These are phyloP conservation scores for Tolypeutes matacus DNA, from an alignment of 2,797 vertebrate species.

Conservation along the genomic window DNA sequence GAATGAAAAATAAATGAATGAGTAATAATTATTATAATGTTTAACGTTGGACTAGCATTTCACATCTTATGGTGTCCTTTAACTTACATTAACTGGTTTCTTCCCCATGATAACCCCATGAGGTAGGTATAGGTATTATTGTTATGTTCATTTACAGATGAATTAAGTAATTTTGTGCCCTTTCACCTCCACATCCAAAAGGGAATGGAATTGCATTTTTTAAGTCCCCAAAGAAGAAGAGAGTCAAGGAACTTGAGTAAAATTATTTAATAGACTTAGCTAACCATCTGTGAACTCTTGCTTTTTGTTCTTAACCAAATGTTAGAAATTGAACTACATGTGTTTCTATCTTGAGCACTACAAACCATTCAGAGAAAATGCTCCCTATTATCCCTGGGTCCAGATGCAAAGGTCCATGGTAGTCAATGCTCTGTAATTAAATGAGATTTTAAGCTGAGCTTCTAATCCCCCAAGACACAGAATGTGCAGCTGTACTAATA, in stretches of 20 bases:
- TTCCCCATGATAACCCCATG: not conserved
- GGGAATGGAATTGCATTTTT: constrained; percentile 38
- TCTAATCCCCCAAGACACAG: constrained; percentile 82
- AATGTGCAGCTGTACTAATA: constrained; percentile 85
- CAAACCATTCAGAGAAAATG: constrained; percentile 81
- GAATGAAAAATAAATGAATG: not conserved
- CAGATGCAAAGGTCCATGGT: constrained; percentile 78
- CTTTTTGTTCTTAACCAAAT: constrained; percentile 70
- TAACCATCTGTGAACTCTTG: constrained; percentile 66
- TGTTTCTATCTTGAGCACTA: constrained; percentile 76
- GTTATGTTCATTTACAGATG: not conserved
- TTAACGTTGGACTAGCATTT: not conserved
- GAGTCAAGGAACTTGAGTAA: constrained; percentile 56
- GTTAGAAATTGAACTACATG: constrained; percentile 67
- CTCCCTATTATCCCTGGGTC: constrained; percentile 62
- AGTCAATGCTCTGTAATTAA: constrained; percentile 84
- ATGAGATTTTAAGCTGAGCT: constrained; percentile 83
- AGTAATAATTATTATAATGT: not conserved
- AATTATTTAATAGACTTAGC: constrained; percentile 69
- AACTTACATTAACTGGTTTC: not conserved
- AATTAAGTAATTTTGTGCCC: constrained; percentile 8
- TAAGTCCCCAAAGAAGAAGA: constrained; percentile 30
- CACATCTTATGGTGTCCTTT: not conserved
- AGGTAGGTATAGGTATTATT: not conserved
- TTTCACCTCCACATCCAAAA: not conserved